Base-by-base conservation (phyloP, 2,888 invertebrate species). In the Arrhopalites spinosus region DNA sequence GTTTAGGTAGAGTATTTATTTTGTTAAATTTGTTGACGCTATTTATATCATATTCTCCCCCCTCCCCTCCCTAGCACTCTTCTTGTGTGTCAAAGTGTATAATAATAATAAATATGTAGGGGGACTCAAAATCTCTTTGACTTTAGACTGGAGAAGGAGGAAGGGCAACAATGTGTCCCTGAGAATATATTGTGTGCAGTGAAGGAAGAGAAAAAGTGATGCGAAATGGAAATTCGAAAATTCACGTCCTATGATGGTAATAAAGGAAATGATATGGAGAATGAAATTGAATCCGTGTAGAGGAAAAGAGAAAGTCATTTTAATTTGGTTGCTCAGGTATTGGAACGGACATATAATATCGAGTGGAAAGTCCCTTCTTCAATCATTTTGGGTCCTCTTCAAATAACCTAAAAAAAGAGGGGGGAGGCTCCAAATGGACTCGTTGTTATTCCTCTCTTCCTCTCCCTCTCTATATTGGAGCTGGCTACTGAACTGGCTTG, bases 311-410 rank as follows among this genome's bases (percentile, higher is more conserved):
- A 71, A 71, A 73, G 66, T 73, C 73, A 73, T 73, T 73, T 73
- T 73, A 73, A 73, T 73, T 73, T 73, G 50, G 73, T 47, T 73
- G 73, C 66, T 73, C 73, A 73, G 73, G 73, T 73, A 73, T 73
- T 73, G 73, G 73, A 73, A 73, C 73, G 73, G 66, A 66, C 27
- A 27, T 36, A 66, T 20, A 30, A n/a, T 30, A 1, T 8, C 20
- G 56, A 56, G 20, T 5, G 45, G 45, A 15, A 7, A 11, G 7
- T 15, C 15, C 45, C 45, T 15, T 11, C 8, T 45, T 45, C 45
- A 45, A 45, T 45, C 45, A 45, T 45, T 45, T 15, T 45, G 45
- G 45, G 7, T n/a, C n/a, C n/a, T 45, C 45, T 45, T 15, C 45
- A 45, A 45, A 45, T 11, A 45, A 45, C 45, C 15, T 45, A 11